phyloP scores from a whole-genome alignment of 2,888 invertebrate species.

The Hipparchia sbordonii region DNA sequence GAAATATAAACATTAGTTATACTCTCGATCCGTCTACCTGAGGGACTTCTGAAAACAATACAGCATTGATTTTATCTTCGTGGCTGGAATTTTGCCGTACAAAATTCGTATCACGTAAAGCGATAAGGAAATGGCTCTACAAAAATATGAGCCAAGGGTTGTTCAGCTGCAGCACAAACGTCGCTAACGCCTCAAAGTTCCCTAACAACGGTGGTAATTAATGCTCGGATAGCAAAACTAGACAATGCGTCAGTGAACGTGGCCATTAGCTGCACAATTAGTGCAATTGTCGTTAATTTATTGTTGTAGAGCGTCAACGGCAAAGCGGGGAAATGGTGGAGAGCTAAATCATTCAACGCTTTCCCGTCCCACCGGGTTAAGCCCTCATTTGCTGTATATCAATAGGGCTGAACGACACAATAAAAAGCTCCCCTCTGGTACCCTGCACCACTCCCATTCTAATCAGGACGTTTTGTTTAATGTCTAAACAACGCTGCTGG shows the following conservation, averaged over 20 bases:
- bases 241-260: constrained; percentile 72
- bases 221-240: constrained; percentile 64
- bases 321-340: constrained; percentile 46
- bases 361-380: constrained; percentile 32
- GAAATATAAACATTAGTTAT: constrained; percentile 57
- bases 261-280: constrained; percentile 78
- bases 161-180: neutral
- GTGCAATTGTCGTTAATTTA: constrained; percentile 80
- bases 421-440: constrained; percentile 19
- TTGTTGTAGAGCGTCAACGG: constrained; percentile 60
- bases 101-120: constrained; percentile 63
- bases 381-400: constrained; percentile 25
- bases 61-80: constrained; percentile 61
- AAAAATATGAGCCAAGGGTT: constrained; percentile 40
- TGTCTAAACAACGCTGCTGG: constrained; percentile 22
- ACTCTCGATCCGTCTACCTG: constrained; percentile 48
- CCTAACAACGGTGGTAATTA: constrained; percentile 58
- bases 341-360: constrained; percentile 45
- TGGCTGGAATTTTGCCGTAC: constrained; percentile 36
- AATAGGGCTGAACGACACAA: constrained; percentile 18
- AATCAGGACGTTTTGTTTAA: constrained; percentile 25
- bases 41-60: constrained; percentile 50
- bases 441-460: constrained; percentile 22
- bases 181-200: neutral
- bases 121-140: constrained; percentile 52